Evolutionary conservation across 2,888 invertebrate genomes (phyloP).

Genomic region (Rotaria socialis): DNA sequence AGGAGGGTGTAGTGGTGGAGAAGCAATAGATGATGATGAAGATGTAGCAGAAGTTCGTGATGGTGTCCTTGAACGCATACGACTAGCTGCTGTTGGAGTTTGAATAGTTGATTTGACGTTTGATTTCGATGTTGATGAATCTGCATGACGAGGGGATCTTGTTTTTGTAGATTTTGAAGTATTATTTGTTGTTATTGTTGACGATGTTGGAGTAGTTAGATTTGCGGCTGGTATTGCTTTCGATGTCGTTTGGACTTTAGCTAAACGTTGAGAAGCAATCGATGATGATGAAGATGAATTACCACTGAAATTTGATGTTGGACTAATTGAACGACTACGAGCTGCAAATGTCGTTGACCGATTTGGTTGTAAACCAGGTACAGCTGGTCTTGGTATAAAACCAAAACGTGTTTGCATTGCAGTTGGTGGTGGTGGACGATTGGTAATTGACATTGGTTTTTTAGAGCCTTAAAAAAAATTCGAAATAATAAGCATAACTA

Average conservation of each 20-base stretch:
- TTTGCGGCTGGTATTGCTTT: not conserved
- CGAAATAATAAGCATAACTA: too few relatives aligned
- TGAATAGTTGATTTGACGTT: not conserved
- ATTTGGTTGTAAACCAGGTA: not conserved
- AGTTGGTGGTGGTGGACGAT: conserved; percentile 24
- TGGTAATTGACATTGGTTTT: not conserved
- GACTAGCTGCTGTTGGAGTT: not conserved
- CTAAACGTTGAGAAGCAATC: not conserved
- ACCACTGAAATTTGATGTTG: not conserved
- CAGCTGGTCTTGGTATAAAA: not conserved
- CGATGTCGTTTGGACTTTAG: not conserved
- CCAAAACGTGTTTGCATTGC: not conserved
- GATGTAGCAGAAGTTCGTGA: not conserved
- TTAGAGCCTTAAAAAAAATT: not conserved
- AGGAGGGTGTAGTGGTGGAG: not conserved
- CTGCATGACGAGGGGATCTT: not conserved
- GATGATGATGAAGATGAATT: conserved; percentile 20
- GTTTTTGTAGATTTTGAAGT: not conserved
- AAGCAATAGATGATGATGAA: not conserved
- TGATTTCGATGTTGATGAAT: not conserved
- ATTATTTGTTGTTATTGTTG: not conserved
- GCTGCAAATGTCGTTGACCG: not conserved
- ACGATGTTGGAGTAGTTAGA: not conserved
- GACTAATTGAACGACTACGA: conserved; percentile 25
- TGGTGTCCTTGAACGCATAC: not conserved